Base-by-base conservation (phyloP, 2,797 vertebrate genomes). In the Anguilla marmorata region DNA sequence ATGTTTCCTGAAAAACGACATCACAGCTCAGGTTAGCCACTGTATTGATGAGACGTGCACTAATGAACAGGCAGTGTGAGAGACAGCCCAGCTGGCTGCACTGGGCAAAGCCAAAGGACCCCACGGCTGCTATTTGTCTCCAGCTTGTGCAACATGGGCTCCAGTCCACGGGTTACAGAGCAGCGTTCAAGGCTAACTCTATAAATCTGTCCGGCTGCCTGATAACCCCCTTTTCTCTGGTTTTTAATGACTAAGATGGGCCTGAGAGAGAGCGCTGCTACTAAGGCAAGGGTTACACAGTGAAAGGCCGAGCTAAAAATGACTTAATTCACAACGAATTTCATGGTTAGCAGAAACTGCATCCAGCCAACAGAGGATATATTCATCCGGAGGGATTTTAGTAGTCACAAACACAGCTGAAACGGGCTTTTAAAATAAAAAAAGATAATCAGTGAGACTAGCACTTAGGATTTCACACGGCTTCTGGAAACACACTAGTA, bases 161-260 rank as follows among this genome's bases (percentile, higher is more conserved):
- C 87, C 1, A 83, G 89, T 95, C 95, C 95, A 94, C 56, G 50
- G 92, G 92, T 91, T 94, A 93, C 90, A 89, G 91, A 85, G 88
- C 93, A 88, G 89, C 12, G 89, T 94, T 96, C 97, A 97, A 97
- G 97, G 97, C 94, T 91, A 92, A 69, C 33, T 86, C 94, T 89
- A 89, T 97, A 97, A 97, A 97, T 97, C 96, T 95, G 91, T 91
- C 89, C 0, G 0, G 85, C 85, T 9, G 87, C 88, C 86, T 80
- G 89, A 86, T 56, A 60, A 88, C 48, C 86, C 88, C 11, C 82
- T 93, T 92, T 30, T 91, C n/a, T 0, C 88, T 89, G 85, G 89
- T 88, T 88, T 41, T 88, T 87, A 87, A 93, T 92, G 91, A 95
- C 92, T 93, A 87, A 93, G 92, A 90, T 92, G 89, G 93, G 92